Percentiles rank a stretch among this genome's conserved stretches.
Conservation (phyloP, 2,888 invertebrate species). For the Labia minor region DNA sequence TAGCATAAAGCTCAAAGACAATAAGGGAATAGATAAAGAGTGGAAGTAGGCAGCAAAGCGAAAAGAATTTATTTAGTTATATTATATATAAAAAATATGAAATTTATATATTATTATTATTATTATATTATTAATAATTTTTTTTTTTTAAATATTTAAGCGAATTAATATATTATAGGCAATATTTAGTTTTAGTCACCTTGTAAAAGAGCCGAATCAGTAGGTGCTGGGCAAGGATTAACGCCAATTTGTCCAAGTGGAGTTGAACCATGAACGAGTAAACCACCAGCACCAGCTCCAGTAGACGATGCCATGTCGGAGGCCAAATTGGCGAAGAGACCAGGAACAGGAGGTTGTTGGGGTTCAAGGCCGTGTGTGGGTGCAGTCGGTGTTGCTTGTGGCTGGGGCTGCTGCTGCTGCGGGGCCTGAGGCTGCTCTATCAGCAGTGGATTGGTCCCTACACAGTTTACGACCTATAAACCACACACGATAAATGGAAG, state of each 20-base stretch:
- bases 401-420: slow-evolving; percentile 14
- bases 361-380: slow-evolving; percentile 22
- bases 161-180: too few species aligned
- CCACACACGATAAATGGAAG: neutral
- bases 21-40: neutral
- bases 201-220: slow-evolving; percentile 40
- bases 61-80: slow-evolving; percentile 18
- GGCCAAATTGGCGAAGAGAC: slow-evolving; percentile 25
- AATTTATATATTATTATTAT: too few species aligned
- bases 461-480: slow-evolving; percentile 13
- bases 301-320: slow-evolving; percentile 26
- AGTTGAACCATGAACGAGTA: slow-evolving; percentile 68
- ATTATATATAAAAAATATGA: too few species aligned
- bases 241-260: slow-evolving; percentile 79
- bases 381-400: slow-evolving; percentile 17
- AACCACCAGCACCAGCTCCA: slow-evolving; percentile 26
- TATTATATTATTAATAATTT: neutral
- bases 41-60: slow-evolving; percentile 16
- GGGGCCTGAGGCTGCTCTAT: slow-evolving; percentile 18
- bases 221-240: slow-evolving; percentile 49
- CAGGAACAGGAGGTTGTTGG: slow-evolving; percentile 23
- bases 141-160: too few species aligned
- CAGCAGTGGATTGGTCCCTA: slow-evolving; percentile 20
- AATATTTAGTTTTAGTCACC: slow-evolving; percentile 32
- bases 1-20: slow-evolving; percentile 13